Evolutionary conservation across 2,113 vertebrate genomes (phyloP).

Genomic region (Pollimyrus isidori): DNA sequence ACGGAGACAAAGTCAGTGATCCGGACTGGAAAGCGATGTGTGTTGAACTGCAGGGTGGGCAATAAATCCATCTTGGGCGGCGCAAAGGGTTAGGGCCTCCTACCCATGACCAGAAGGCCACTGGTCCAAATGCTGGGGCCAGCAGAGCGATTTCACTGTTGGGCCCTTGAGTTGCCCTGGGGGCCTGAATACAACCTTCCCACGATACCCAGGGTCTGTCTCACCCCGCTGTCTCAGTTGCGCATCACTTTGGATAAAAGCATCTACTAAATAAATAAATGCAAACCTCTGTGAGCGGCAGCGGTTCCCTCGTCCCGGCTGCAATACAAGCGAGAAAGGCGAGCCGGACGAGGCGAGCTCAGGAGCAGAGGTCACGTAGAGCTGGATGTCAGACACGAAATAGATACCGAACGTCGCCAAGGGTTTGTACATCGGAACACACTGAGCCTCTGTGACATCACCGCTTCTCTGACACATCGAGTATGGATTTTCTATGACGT

Average conservation of each 20-base stretch:
- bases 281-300: not conserved
- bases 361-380: not conserved
- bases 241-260: not conserved
- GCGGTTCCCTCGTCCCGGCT: not conserved
- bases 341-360: not conserved
- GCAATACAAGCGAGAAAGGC: not conserved
- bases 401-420: not conserved
- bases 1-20: not conserved
- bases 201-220: not conserved
- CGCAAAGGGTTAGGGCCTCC: not conserved
- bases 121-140: not conserved
- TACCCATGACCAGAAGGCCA: not conserved
- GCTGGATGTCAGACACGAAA: not conserved
- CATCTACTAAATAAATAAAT: not conserved
- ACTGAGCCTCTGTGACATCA: not conserved
- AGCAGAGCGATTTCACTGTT: not conserved
- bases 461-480: not conserved
- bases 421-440: not conserved
- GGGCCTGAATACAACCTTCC: not conserved
- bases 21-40: not conserved
- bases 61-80: not conserved
- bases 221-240: not conserved
- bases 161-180: not conserved
- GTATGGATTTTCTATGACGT: not conserved
- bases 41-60: not conserved